Conservation (phyloP, 1,140 invertebrate genomes). For the Heterodera carotae region DNA sequence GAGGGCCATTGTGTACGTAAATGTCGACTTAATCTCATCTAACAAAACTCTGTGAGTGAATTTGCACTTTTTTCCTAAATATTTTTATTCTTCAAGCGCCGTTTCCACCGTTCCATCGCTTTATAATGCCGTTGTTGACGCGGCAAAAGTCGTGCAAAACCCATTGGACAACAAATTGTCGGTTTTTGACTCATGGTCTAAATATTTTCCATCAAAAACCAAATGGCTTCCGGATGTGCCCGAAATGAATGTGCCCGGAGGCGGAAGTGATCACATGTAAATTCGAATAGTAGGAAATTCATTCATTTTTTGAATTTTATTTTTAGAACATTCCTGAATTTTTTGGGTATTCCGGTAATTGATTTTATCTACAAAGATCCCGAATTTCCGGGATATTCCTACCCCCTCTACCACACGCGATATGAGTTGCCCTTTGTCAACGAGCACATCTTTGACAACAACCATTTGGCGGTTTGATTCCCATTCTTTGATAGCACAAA, state of each 20-base stretch:
- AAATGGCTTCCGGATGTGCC: conserved; percentile 40
- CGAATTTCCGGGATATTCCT: conserved; percentile 33
- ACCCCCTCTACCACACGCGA: conserved; percentile 68
- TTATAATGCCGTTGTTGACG: conserved; percentile 50
- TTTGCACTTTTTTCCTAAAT: neutral
- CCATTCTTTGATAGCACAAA: neutral
- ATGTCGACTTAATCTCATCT: conserved; percentile 55
- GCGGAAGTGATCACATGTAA: conserved; percentile 63
- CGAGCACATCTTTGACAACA: conserved; percentile 65
- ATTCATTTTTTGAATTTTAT: neutral
- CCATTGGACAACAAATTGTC: conserved; percentile 56
- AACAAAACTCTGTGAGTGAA: conserved; percentile 51
- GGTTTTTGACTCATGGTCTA: conserved; percentile 62
- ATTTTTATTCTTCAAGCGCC: conserved; percentile 40
- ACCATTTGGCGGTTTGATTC: conserved; percentile 48
- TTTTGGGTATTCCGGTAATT: conserved; percentile 62
- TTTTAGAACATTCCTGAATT: conserved; percentile 63
- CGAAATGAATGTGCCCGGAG: conserved; percentile 55
- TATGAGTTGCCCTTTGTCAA: conserved; percentile 67
- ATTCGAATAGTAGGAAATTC: too few species aligned
- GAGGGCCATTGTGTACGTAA: conserved; percentile 59
- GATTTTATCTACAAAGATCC: conserved; percentile 56
- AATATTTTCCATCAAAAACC: conserved; percentile 33
- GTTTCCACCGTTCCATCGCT: conserved; percentile 55
- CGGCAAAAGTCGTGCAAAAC: conserved; percentile 55